Evolutionary conservation across 2,113 vertebrate species (phyloP), one percentile per base, ranked within the genome.

Genomic region (Hemichromis elongatus): DNA sequence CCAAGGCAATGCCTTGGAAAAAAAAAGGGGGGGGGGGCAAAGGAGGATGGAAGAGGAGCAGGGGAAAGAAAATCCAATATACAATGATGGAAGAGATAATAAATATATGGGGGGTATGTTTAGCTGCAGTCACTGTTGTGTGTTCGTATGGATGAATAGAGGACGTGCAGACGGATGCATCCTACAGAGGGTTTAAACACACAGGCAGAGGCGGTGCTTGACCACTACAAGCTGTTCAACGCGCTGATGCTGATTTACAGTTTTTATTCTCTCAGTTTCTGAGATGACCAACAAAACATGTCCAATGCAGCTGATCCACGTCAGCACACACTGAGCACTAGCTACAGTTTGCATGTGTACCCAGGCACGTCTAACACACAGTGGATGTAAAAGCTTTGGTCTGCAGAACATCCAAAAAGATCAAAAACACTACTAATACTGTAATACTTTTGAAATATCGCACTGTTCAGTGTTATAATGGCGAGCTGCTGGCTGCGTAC

Each of bases 21-120:
- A 68, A 70, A 68, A 45, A 9, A 7, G 55, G 12, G 52, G 73
- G 82, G 77, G 68, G 30, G 63, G 83, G 91, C 80, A 87, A 81
- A 87, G 42, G 37, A 28, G 80, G 61, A 84, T 50, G 47, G 77
- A 79, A 35, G 56, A 79, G 90, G 70, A 84, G 83, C 86, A 53
- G 28, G 37, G 37, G 35, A 56, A 37, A 30, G 30, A 7, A 4
- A 77, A 77, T 33, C 45, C 70, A 52, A 33, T 52, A 52, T 52
- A 77, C 45, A 33, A 33, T 52, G 77, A 81, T 35, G 24, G 55
- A 82, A 40, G 63, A 79, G 37, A 33, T 42, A 73, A 33, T 42
- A 73, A 73, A 73, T 73, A 73, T 73, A 73, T 4, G 42, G 21
- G 40, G 68, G 24, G 6, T 4, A 28, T 73, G 42, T 9, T 73